These are phyloP conservation scores for Eidolon helvum DNA, from an alignment of 2,113 vertebrate species.

Conservation along the genomic window DNA sequence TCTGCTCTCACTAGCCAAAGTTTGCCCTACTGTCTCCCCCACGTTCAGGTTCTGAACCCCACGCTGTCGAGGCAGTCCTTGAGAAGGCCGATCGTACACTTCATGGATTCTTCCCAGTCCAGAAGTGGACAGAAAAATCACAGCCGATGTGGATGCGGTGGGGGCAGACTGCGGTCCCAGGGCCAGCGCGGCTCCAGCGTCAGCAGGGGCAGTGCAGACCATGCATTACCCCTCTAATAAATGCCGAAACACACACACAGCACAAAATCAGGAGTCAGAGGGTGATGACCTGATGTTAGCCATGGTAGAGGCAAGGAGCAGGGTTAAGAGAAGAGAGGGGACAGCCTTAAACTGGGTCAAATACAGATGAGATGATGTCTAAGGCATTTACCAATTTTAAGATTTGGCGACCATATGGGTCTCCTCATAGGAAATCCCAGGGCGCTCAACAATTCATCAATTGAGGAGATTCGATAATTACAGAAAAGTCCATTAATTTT, in stretches of 20 bases:
- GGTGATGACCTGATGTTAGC: background rate
- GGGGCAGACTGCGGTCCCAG: background rate
- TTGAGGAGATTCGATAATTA: conserved; percentile 6
- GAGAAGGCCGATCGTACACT: background rate
- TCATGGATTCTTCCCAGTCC: background rate
- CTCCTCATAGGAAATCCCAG: background rate
- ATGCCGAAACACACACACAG: too few relatives aligned
- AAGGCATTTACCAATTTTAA: background rate
- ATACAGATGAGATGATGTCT: background rate
- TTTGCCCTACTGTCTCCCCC: background rate
- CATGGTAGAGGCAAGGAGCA: background rate
- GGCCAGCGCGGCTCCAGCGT: fast-evolving
- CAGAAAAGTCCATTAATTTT: conserved; percentile 51
- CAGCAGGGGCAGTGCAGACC: background rate
- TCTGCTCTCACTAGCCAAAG: background rate
- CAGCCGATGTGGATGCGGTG: fast-evolving
- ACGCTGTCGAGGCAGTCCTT: background rate
- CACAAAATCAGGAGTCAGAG: background rate
- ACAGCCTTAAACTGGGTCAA: background rate
- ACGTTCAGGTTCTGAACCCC: background rate
- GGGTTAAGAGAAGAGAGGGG: fast-evolving
- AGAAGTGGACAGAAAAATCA: background rate
- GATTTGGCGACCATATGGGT: background rate
- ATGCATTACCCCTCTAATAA: too few relatives aligned
- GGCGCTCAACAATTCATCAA: background rate